phyloP scores from a whole-genome alignment of 2,113 vertebrate genomes.

The Pristiophorus japonicus region DNA sequence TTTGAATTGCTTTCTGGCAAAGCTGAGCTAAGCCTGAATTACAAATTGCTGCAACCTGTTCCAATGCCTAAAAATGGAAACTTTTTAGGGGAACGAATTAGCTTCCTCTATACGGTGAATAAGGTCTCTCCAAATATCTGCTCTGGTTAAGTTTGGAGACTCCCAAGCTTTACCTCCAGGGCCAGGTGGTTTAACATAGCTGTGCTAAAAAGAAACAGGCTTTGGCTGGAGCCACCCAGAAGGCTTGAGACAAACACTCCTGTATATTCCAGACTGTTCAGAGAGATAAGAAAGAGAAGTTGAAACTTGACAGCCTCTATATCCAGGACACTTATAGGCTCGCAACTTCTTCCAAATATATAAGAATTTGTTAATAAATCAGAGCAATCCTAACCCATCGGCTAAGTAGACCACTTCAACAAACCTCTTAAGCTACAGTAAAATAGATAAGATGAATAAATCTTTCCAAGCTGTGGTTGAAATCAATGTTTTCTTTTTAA shows the following conservation, averaged over 20 bases:
- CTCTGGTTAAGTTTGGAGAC: background rate
- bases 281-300: background rate
- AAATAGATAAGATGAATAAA: background rate
- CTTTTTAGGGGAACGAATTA: background rate
- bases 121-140: background rate
- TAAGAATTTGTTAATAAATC: background rate
- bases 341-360: background rate
- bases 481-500: background rate
- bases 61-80: background rate
- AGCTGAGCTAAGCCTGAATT: too few species aligned
- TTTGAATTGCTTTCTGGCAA: background rate
- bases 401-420: background rate
- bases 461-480: background rate
- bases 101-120: background rate
- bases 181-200: background rate
- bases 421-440: background rate
- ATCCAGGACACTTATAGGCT: background rate
- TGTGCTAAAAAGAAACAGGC: background rate
- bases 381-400: background rate
- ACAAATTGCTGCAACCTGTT: background rate
- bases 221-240: background rate
- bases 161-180: background rate
- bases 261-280: background rate
- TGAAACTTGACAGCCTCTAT: background rate
- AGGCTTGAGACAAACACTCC: background rate